Evolutionary conservation across 2,113 vertebrate genomes (phyloP), one percentile per base, ranked within the genome.

Genomic region (Fregata magnificens): DNA sequence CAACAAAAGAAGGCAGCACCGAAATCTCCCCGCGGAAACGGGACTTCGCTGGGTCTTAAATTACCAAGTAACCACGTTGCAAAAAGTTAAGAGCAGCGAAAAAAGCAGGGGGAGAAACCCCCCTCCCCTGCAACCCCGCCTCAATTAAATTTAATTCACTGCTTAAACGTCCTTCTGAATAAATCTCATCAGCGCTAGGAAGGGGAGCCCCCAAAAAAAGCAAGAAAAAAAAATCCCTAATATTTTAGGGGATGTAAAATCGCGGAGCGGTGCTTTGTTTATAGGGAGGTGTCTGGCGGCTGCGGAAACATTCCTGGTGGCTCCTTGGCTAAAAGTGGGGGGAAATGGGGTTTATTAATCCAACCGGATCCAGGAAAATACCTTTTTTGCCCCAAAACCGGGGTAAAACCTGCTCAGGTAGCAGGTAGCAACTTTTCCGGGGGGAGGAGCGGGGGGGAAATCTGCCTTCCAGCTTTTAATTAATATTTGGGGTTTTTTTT

Each of bases 1-100:
- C 91, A 93, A 93, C 95, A 95, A 93, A 95, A 88, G 95, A 49
- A 78, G 73, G 88, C 90, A 90, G 49, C 63, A 40, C 80, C 59
- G 53, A 89, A 95, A 91, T 72, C 76, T 85, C 45, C 65, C 71
- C 59, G n/a, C 61, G 72, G 58, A 93, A 87, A 72, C 40, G 45
- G 80, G 86, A 86, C 83, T 95, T 87, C 70, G 31, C 61, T 47
- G 55, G 34, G 49, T 44, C 69, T 83, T 86, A 86, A 83, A 53
- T 85, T 77, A 62, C 78, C 88, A 22, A 95, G 81, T 67, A 83
- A 94, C 87, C 62, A 50, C 76, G 56, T 32, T 66, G 83, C 42
- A 55, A 52, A 76, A 73, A 74, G 19, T 53, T 62, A 56, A 42
- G 4, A 52, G 36, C 71, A 24, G 55, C 14, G 13, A 28, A 47